Percentiles rank a stretch among this genome's conserved stretches.
These are phyloP conservation scores for Meloidogyne hapla DNA, from an alignment of 1,140 invertebrate genomes.

Conservation along the genomic window DNA sequence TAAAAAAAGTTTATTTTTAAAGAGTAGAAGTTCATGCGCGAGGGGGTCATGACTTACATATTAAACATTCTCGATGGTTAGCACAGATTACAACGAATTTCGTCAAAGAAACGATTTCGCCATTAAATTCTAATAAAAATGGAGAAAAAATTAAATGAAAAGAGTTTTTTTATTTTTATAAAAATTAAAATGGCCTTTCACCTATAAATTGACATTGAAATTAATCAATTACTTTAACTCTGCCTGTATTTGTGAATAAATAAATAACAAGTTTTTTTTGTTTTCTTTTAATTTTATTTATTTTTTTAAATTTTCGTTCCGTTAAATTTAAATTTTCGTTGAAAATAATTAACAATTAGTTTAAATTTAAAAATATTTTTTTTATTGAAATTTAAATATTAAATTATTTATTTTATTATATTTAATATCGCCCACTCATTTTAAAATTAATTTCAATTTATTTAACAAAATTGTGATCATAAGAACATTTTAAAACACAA, in stretches of 20 bases:
- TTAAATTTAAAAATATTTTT: too few species aligned
- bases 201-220: background rate
- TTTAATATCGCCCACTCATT: too few species aligned
- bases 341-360: too few species aligned
- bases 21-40: conserved; percentile 61
- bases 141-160: conserved; percentile 1
- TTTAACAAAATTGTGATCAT: too few species aligned
- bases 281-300: too few species aligned
- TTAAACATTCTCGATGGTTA: conserved; percentile 62
- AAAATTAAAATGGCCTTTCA: background rate
- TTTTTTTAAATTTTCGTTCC: background rate
- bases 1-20: conserved; percentile 29
- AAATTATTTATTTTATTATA: too few species aligned
- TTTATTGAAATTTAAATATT: too few species aligned
- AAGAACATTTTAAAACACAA: too few species aligned
- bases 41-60: conserved; percentile 58
- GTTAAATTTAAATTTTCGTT: too few species aligned
- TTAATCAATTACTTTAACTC: conserved; percentile 7
- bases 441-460: too few species aligned
- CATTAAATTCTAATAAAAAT: background rate
- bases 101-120: conserved; percentile 1
- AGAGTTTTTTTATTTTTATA: background rate
- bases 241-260: background rate
- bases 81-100: conserved; percentile 40
- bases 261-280: background rate